Evolutionary conservation across 2,113 vertebrate genomes (phyloP).

Genomic region (Catharus fuscescens): DNA sequence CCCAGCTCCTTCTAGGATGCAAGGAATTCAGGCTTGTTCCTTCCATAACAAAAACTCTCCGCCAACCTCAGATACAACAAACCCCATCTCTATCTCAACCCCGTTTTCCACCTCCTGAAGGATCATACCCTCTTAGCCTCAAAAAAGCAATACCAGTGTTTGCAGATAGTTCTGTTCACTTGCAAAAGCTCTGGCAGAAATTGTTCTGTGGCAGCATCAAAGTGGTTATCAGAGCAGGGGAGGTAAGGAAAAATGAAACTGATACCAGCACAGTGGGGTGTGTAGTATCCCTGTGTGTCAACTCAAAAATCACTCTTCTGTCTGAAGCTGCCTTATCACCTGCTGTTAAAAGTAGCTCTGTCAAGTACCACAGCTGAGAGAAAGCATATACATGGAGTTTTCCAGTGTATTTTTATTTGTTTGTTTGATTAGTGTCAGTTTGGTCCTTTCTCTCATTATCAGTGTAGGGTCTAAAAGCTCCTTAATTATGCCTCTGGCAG

Average conservation of each 20-base stretch:
- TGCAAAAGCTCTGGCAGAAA: background rate
- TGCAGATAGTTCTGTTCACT: background rate
- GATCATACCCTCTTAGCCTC: background rate
- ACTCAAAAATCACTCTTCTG: conserved; percentile 30
- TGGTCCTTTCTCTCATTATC: background rate
- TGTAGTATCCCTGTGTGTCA: background rate
- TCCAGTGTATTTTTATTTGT: background rate
- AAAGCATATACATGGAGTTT: background rate
- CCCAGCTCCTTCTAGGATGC: background rate
- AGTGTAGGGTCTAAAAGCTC: background rate
- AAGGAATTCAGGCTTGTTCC: background rate
- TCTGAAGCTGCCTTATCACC: conserved; percentile 30
- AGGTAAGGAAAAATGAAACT: background rate
- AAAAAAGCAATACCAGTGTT: background rate
- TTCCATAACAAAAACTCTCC: background rate
- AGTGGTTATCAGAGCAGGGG: background rate
- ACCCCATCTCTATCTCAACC: background rate
- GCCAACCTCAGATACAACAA: background rate
- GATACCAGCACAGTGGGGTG: background rate
- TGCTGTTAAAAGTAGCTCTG: conserved; percentile 11
- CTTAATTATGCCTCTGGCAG: background rate
- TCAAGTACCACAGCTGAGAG: background rate
- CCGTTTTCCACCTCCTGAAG: background rate
- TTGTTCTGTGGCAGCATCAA: background rate
- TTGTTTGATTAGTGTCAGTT: conserved; percentile 10